Evolutionary conservation across 2,113 vertebrate genomes (phyloP).

Genomic region (Parotia lawesii): DNA sequence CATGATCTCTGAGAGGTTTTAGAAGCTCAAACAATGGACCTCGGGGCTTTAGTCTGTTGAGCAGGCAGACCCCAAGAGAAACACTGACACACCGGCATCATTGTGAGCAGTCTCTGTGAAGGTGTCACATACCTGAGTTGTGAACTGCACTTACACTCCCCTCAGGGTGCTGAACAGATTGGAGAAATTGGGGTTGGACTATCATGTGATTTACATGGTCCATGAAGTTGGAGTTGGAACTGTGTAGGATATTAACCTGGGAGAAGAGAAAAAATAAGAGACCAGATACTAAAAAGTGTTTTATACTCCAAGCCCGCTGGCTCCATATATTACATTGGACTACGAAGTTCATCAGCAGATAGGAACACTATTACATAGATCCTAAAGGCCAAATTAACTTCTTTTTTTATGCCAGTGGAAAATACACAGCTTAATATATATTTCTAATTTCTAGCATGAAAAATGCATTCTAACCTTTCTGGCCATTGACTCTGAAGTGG

Average conservation of each 20-base stretch:
- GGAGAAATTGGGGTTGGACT: constrained; percentile 86
- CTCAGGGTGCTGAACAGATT: constrained; percentile 80
- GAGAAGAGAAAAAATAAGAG: neutral
- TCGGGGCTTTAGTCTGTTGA: neutral
- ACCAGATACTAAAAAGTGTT: neutral
- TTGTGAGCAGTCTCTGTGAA: neutral
- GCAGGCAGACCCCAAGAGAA: neutral
- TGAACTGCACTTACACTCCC: constrained; percentile 65
- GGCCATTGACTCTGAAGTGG: neutral
- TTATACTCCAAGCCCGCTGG: neutral
- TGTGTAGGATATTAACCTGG: constrained; percentile 87
- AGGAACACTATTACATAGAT: neutral
- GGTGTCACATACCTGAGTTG: constrained; percentile 75
- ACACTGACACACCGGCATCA: neutral
- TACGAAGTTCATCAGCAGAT: neutral
- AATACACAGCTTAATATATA: neutral
- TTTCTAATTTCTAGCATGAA: neutral
- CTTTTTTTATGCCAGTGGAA: neutral
- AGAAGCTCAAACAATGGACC: neutral
- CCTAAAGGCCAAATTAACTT: neutral
- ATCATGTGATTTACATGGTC: constrained; percentile 84
- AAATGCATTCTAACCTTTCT: neutral
- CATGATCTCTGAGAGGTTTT: neutral
- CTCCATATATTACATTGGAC: neutral
- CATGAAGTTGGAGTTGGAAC: constrained; percentile 72